Conservation (phyloP, 2,797 vertebrate genomes). For the Pelobates cultripes region DNA sequence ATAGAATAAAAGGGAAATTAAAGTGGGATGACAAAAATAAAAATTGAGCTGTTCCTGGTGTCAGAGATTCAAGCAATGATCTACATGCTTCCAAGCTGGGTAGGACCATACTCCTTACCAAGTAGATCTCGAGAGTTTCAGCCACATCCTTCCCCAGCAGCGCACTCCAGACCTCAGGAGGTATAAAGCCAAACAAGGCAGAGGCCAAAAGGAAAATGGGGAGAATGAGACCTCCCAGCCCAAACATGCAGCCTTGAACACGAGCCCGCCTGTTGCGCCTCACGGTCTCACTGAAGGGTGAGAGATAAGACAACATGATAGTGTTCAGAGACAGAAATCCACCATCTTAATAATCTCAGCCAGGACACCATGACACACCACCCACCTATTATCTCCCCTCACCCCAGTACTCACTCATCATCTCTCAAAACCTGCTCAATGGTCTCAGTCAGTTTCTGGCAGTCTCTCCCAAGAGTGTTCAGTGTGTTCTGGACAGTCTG, state of each 20-base stretch:
- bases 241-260: slow-evolving; percentile 75
- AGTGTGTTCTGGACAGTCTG: slow-evolving; percentile 85
- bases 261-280: slow-evolving; percentile 72
- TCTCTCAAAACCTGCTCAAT: slow-evolving; percentile 66
- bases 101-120: slow-evolving; percentile 65
- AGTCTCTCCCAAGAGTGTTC: slow-evolving; percentile 83
- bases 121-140: slow-evolving; percentile 71
- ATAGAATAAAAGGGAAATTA: background rate
- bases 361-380: background rate
- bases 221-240: slow-evolving; percentile 75
- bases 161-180: slow-evolving; percentile 68
- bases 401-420: slow-evolving; percentile 67
- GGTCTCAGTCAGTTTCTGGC: slow-evolving; percentile 76
- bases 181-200: slow-evolving; percentile 73
- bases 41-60: too few species aligned
- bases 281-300: slow-evolving; percentile 14
- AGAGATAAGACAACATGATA: background rate
- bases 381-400: too few species aligned
- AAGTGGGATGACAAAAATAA: too few species aligned
- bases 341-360: background rate
- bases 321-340: background rate
- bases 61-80: too few species aligned
- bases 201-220: slow-evolving; percentile 74
- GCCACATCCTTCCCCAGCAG: slow-evolving; percentile 69
- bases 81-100: background rate